Conservation (phyloP, 2,113 vertebrate species). For the Melospiza georgiana region DNA sequence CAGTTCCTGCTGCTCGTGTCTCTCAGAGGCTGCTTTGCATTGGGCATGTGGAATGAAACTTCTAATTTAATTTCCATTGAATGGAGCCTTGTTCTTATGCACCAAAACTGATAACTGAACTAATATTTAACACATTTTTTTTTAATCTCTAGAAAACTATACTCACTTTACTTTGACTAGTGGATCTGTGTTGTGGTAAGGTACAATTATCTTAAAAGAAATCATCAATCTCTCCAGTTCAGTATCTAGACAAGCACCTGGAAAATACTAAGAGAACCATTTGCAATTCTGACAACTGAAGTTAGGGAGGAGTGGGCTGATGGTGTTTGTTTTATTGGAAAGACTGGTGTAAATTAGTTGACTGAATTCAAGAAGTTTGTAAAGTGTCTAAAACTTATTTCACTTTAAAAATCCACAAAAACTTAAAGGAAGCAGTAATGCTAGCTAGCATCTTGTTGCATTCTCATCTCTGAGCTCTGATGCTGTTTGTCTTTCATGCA, state of each 20-base stretch:
- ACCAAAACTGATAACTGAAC: not conserved
- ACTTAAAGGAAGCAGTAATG: not conserved
- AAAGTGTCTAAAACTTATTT: not conserved
- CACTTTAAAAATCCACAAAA: conserved; percentile 4
- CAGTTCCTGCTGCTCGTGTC: not conserved
- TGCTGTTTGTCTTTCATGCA: not conserved
- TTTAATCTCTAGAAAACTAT: not conserved
- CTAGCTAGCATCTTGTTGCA: conserved; percentile 13
- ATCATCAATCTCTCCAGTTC: not conserved
- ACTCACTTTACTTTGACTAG: not conserved
- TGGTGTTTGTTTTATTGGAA: not conserved
- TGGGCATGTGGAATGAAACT: not conserved
- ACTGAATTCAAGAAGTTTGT: not conserved
- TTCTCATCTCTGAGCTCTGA: not conserved
- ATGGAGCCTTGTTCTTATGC: not conserved
- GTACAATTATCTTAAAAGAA: not conserved
- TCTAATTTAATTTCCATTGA: not conserved
- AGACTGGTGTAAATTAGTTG: not conserved
- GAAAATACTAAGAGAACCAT: not conserved
- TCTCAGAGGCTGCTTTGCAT: not conserved
- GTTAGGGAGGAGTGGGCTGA: rapidly evolving
- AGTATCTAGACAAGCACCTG: not conserved
- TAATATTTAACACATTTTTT: not conserved
- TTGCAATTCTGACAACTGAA: not conserved
- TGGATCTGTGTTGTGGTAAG: not conserved